Conservation (phyloP, 2,888 invertebrate genomes). For the Lepeophtheirus nordmannii region DNA sequence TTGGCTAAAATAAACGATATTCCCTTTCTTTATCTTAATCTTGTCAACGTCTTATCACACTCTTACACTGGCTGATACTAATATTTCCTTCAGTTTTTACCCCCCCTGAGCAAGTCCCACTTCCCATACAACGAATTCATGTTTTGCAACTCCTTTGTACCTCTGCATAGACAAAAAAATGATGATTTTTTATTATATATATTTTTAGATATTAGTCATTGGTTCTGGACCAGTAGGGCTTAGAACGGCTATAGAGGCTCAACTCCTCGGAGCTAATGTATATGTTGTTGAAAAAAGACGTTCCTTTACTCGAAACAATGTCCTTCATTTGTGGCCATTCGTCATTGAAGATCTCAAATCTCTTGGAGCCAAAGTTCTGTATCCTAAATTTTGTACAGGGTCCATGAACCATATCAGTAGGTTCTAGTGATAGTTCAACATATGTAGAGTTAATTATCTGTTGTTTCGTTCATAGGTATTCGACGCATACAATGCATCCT, state of each 20-base stretch:
- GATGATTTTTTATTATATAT: too few species aligned
- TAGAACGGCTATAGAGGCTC: constrained; percentile 42
- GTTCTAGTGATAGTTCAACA: constrained; percentile 28
- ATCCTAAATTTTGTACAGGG: constrained; percentile 45
- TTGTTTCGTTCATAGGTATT: constrained; percentile 35
- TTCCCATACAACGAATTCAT: too few species aligned
- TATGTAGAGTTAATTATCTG: neutral
- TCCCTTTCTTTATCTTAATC: too few species aligned
- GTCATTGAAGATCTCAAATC: constrained; percentile 43
- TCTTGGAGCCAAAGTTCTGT: constrained; percentile 44
- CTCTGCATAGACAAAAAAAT: too few species aligned
- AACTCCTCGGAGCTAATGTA: constrained; percentile 40
- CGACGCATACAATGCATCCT: constrained; percentile 41
- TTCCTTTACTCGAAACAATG: constrained; percentile 41
- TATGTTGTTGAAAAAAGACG: constrained; percentile 43
- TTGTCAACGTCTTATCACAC: too few species aligned
- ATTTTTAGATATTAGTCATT: constrained; percentile 39
- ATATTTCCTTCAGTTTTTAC: too few species aligned
- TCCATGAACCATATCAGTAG: constrained; percentile 45
- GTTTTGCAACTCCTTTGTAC: too few species aligned
- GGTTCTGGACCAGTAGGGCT: constrained; percentile 44
- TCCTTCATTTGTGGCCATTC: constrained; percentile 45
- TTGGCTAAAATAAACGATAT: too few species aligned
- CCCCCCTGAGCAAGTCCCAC: too few species aligned
- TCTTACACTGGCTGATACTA: too few species aligned